Evolutionary conservation across 2,113 vertebrate genomes (phyloP), one percentile per base, ranked within the genome.

Genomic region (Lontra canadensis): DNA sequence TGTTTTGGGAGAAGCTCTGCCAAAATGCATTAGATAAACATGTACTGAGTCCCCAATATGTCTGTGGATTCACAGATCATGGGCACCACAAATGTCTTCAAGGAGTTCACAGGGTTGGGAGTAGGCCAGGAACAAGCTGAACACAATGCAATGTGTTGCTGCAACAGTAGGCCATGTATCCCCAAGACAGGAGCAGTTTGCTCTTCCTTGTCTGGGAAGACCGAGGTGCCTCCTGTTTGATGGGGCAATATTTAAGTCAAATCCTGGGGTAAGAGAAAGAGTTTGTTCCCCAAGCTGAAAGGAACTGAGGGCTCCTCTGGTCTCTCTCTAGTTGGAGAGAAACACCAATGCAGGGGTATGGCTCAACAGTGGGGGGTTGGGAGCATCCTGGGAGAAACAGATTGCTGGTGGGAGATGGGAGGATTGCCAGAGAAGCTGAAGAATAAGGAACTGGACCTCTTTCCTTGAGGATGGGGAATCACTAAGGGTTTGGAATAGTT

Each of bases 361-460:
- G 26, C 39, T 34, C 2, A 15, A 11, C 4, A 29, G 17, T 3
- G 0, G 2, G n/a, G 13, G 13, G 6, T 10, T 79, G 12, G 7
- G 29, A 42, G 29, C 9, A 65, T 34, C 49, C 42, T 92, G 14
- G 17, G 31, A 82, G 79, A 59, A 18, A 25, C 63, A 59, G 23
- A 0, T 0, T 52, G 25, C 9, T 76, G 9, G 2, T 26, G 13
- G 15, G 34, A 85, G 71, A 44, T 1, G 6, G 52, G 26, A 36
- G 4, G 13, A 23, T 31, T 13, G 8, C 6, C 31, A 36, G 42
- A 63, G 36, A 23, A 44, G 3, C 20, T n/a, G 15, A 21, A 26
- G 34, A 7, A 12, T 44, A 44, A 18, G 47, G 29, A 78, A 4
- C 5, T 49, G n/a, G 10, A 17, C n/a, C n/a, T 83, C 5, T 44